These are phyloP conservation scores for Aphis craccivora DNA, from an alignment of 1,140 invertebrate species.

Conservation along the genomic window DNA sequence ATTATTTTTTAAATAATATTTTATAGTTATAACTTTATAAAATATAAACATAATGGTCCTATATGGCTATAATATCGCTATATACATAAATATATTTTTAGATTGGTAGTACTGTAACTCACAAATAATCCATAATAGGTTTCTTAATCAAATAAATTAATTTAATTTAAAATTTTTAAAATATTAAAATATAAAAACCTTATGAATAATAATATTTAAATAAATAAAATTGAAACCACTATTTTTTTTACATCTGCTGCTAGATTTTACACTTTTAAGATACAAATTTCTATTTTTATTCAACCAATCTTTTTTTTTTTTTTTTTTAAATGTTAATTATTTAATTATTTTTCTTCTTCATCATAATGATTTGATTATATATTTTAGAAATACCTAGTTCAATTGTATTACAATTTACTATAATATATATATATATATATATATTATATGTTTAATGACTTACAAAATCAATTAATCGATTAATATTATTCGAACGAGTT, in stretches of 20 bases:
- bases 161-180: background rate
- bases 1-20: background rate
- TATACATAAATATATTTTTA: background rate
- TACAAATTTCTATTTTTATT: background rate
- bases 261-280: background rate
- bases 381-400: no score
- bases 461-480: no score
- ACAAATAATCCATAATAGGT: background rate
- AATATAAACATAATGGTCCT: background rate
- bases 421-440: no score
- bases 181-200: background rate
- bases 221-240: background rate
- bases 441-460: no score
- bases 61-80: background rate
- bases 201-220: background rate
- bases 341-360: no score
- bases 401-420: no score
- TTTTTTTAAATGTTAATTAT: background rate
- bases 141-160: background rate
- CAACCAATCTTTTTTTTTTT: no score
- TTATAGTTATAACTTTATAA: background rate
- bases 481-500: no score
- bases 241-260: background rate
- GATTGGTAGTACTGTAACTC: background rate
- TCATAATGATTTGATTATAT: no score